phyloP scores from a whole-genome alignment of 2,797 vertebrate genomes.

The Myotis daubentonii region DNA sequence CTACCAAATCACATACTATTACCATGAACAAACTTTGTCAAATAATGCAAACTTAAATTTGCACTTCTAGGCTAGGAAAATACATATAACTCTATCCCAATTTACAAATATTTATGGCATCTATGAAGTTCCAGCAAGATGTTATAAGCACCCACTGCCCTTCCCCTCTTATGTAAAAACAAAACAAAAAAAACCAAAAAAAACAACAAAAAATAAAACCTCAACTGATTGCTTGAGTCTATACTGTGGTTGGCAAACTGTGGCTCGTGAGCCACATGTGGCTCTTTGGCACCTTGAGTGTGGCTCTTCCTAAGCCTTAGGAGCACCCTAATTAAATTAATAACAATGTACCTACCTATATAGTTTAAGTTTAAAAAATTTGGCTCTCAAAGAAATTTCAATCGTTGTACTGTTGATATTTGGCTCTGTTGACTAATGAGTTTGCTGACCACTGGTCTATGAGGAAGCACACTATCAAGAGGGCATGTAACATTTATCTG shows the following conservation, averaged over 20 bases:
- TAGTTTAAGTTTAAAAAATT: too few species aligned
- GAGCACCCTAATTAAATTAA: too few species aligned
- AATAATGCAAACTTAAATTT: conserved; percentile 39
- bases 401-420: too few species aligned
- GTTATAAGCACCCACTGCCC: neutral
- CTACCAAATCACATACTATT: conserved; percentile 41
- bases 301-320: too few species aligned
- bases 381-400: too few species aligned
- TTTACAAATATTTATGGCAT: conserved; percentile 54
- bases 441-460: neutral
- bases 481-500: conserved; percentile 39
- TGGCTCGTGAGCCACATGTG: too few species aligned
- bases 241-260: too few species aligned
- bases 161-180: neutral
- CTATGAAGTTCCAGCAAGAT: conserved; percentile 18
- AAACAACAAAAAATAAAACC: neutral
- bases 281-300: too few species aligned
- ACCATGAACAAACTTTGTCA: conserved; percentile 25
- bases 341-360: too few species aligned
- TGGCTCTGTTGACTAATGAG: too few species aligned
- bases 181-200: neutral
- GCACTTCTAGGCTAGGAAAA: neutral
- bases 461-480: neutral
- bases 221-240: conserved; percentile 23
- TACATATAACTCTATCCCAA: neutral